Evolutionary conservation across 1,140 invertebrate species (phyloP), one percentile per base, ranked within the genome.

Genomic region (Sinella curviseta): DNA sequence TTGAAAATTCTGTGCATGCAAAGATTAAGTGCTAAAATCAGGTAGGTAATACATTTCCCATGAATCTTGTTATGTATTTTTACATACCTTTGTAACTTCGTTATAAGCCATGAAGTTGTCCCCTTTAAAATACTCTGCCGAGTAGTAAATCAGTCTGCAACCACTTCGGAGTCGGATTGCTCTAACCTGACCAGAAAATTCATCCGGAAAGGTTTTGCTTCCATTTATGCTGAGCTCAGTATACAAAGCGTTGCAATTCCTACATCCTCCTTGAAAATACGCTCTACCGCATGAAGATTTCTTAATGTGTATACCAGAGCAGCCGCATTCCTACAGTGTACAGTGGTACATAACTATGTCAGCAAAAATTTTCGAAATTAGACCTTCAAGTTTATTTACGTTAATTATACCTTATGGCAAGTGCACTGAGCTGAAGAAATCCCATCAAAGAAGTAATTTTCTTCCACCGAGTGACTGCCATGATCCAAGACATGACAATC

Each of bases 251-350:
- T 60, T 12, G 24, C 57, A 60, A n/a, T 12, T 60, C 12, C 4
- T 60, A 26, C 95, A 95, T 84, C 93, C 89, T 82, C 89, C 57
- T 16, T n/a, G 8, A n/a, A 60, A 4, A 26, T 60, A 60, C 12
- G 12, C 57, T 60, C 57, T 60, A n/a, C 12, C 57, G 57, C 57
- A 60, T 17, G 3, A 3, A n/a, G 14, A n/a, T 60, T 60, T 60
- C 24, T 26, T 60, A 8, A 60, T n/a, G 24, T 17, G 39, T 3
- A 60, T 60, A 26, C 24, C 57, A 4, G 14, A 16, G 24, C 57
- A 60, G 3, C 24, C 24, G 24, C 57, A 60, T n/a, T n/a, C 24
- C 57, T 60, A n/a, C 20, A 20, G 20, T 20, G 20, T 48, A n/a
- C n/a, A n/a, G n/a, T n/a, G n/a, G n/a, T n/a, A n/a, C n/a, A n/a